Evolutionary conservation across 2,888 invertebrate genomes (phyloP).

Genomic region (Ophion costatus): DNA sequence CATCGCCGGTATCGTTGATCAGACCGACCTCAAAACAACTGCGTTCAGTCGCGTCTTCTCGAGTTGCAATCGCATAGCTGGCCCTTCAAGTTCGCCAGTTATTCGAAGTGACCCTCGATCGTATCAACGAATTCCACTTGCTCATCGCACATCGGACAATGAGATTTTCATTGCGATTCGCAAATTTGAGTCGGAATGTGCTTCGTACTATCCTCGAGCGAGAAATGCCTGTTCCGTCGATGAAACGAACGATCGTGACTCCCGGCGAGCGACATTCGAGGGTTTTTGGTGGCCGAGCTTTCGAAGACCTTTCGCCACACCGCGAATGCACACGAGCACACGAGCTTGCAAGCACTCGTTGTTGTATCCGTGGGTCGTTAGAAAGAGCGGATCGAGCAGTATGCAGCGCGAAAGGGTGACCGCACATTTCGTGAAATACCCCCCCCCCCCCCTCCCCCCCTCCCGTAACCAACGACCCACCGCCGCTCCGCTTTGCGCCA

Average conservation of each 20-base stretch:
- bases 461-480: background rate
- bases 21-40: too few species aligned
- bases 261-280: constrained; percentile 43
- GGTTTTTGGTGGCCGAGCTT: constrained; percentile 10
- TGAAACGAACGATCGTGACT: constrained; percentile 61
- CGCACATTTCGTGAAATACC: constrained; percentile 55
- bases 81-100: too few species aligned
- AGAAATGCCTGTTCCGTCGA: constrained; percentile 66
- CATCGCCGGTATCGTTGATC: too few species aligned
- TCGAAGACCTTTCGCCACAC: background rate
- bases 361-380: constrained; percentile 20
- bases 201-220: constrained; percentile 23
- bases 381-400: constrained; percentile 47
- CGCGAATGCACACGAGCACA: constrained; percentile 32
- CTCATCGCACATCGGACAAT: background rate
- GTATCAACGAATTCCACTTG: background rate
- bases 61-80: too few species aligned
- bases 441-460: constrained; percentile 3
- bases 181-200: background rate
- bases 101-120: too few species aligned
- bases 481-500: too few species aligned
- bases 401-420: constrained; percentile 41
- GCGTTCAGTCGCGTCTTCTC: too few species aligned
- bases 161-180: background rate
- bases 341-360: constrained; percentile 9